Percentiles rank a stretch among this genome's conserved stretches.
Evolutionary conservation across 92 coral and sea anemone genomes (phyloP).

Genomic region (Parazoanthus atlanticus): DNA sequence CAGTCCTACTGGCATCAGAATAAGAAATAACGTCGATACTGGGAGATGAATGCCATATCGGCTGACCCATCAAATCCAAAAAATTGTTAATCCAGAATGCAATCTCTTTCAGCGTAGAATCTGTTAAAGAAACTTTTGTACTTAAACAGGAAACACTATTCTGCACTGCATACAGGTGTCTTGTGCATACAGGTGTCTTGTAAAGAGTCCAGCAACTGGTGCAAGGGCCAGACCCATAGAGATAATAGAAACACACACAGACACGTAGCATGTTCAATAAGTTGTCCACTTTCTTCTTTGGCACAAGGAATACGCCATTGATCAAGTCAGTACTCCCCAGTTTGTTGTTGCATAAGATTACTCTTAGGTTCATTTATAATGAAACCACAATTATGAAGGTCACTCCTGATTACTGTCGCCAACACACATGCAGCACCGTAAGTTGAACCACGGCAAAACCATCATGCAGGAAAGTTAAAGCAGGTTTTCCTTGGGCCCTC

Average conservation of each 20-base stretch:
- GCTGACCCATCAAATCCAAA: slow-evolving; percentile 52
- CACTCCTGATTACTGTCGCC: slow-evolving; percentile 37
- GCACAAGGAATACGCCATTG: slow-evolving; percentile 36
- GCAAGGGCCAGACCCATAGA: slow-evolving; percentile 65
- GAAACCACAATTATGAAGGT: slow-evolving; percentile 52
- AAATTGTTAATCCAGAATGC: slow-evolving; percentile 59
- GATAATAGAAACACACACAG: slow-evolving; percentile 33
- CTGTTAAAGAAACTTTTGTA: slow-evolving; percentile 33
- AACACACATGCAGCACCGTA: slow-evolving; percentile 23
- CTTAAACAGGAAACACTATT: slow-evolving; percentile 44
- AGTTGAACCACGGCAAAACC: slow-evolving; percentile 60
- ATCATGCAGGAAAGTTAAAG: slow-evolving; percentile 38
- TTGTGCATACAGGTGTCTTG: too few species aligned
- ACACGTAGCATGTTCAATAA: too few species aligned
- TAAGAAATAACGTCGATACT: slow-evolving; percentile 57
- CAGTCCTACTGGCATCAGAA: slow-evolving; percentile 39
- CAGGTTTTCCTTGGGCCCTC: slow-evolving; percentile 25
- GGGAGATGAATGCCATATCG: slow-evolving; percentile 59
- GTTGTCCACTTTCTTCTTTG: too few species aligned
- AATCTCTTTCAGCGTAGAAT: slow-evolving; percentile 46
- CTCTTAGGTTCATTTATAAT: slow-evolving; percentile 46
- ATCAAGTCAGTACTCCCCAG: slow-evolving; percentile 54
- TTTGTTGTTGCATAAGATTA: slow-evolving; percentile 53
- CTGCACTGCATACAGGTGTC: slow-evolving; percentile 54
- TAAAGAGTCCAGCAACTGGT: slow-evolving; percentile 64